Evolutionary conservation across 2,113 vertebrate species (phyloP), one percentile per base, ranked within the genome.

Genomic region (Oreochromis tanganicae): DNA sequence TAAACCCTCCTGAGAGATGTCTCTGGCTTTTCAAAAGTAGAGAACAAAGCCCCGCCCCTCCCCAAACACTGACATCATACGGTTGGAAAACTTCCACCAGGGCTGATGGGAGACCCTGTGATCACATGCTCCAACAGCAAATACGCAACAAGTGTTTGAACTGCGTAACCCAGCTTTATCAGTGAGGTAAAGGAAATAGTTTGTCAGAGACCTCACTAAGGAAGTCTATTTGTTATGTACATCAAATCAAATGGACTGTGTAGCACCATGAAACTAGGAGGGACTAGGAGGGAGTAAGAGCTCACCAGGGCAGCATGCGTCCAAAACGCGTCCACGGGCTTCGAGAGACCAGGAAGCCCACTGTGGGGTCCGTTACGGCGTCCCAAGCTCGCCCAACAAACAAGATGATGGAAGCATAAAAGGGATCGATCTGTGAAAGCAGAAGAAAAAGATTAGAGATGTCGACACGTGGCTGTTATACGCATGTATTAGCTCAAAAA

Each of bases 311-410:
- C 96, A 99, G 95, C 95, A 99, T 97, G 80, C 97, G 97, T 88
- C 99, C 99, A 1, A 97, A 94, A 27, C 97, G 96, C 1, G 97
- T 99, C 98, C 98, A 99, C 0, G 96, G 93, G 24, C 96, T 98
- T 83, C 98, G 97, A 92, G 97, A 99, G 89, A 99, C 97, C 89
- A 98, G 97, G 91, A 98, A 99, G 9, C 99, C 99, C 89, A 99
- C 97, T 9, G 98, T 94, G 61, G 99, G 99, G 88, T 99, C 99
- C 0, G 99, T 99, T 87, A 99, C 4, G 2, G 98, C 98, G 3
- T 99, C 98, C 98, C 98, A 99, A 4, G 97, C 98, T 63, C 98
- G 95, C 19, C 99, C 99, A 86, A 95, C 97, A 32, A 99, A 99
- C 3, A 99, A 94, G 90, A 99, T 99, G 94, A 99, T 98, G 81